Percentiles rank a stretch among this genome's conserved stretches.
Conservation (phyloP, 2,888 invertebrate species). For the Heliconius aoede region DNA sequence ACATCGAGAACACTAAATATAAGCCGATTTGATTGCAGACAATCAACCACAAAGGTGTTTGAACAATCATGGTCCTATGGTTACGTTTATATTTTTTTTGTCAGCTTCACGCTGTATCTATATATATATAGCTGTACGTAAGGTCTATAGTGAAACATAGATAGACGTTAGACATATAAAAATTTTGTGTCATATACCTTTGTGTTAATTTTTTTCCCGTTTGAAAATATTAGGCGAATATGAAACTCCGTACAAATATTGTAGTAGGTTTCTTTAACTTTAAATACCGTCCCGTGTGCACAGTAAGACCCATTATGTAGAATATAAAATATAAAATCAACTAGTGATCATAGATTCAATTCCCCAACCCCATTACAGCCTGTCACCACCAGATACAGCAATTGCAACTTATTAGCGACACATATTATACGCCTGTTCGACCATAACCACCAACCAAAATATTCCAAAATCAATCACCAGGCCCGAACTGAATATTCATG, state of each 20-base stretch:
- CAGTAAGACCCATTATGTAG: neutral
- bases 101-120: too few species aligned
- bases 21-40: slow-evolving; percentile 19
- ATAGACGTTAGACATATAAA: too few species aligned
- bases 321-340: neutral
- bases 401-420: slow-evolving; percentile 9
- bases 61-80: neutral
- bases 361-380: neutral
- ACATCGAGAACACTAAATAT: slow-evolving; percentile 7
- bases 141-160: too few species aligned
- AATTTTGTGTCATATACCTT: too few species aligned
- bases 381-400: neutral
- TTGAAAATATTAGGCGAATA: too few species aligned
- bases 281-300: too few species aligned
- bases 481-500: slow-evolving; percentile 53
- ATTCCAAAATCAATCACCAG: slow-evolving; percentile 38
- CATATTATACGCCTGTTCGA: neutral
- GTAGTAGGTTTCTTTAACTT: too few species aligned
- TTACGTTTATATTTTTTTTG: neutral
- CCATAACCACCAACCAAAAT: slow-evolving; percentile 18
- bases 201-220: too few species aligned
- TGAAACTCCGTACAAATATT: too few species aligned
- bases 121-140: too few species aligned
- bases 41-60: slow-evolving; percentile 18
- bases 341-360: neutral